Percentiles rank a stretch among this genome's conserved stretches.
Conservation (phyloP, 1,140 invertebrate species). For the Pseudomyrmex cubaensis region DNA sequence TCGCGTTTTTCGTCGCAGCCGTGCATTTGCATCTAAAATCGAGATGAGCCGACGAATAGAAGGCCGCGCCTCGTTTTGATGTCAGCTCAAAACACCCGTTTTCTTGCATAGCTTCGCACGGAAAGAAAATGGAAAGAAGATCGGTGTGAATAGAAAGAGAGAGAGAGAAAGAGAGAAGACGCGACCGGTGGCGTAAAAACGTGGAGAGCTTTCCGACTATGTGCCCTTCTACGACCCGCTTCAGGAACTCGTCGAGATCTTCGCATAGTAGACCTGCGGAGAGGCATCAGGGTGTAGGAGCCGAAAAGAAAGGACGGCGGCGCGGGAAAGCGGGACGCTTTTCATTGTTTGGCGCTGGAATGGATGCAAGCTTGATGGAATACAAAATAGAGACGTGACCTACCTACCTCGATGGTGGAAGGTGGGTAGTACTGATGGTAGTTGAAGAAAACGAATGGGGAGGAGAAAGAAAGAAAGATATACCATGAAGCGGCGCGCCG, state of each 20-base stretch:
- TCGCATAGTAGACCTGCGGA: conserved; percentile 35
- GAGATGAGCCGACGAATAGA: conserved; percentile 78
- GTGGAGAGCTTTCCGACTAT: conserved; percentile 62
- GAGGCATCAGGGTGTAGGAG: conserved; percentile 44
- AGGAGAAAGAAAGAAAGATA: conserved; percentile 31
- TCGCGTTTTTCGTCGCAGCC: conserved; percentile 63
- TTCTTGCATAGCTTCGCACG: conserved; percentile 31
- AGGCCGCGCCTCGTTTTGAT: conserved; percentile 38
- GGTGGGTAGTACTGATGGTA: conserved; percentile 39
- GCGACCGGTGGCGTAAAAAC: not conserved
- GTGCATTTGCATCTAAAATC: conserved; percentile 83
- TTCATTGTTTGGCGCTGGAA: conserved; percentile 69
- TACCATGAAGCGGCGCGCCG: not conserved
- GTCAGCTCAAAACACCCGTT: conserved; percentile 51
- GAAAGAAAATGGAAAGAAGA: conserved; percentile 1
- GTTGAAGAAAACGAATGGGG: conserved; percentile 13
- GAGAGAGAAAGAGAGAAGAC: not conserved
- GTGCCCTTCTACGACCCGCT: conserved; percentile 33
- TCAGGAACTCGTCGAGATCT: conserved; percentile 50
- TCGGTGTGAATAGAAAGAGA: not conserved
- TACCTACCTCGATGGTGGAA: conserved; percentile 57
- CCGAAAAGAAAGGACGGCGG: conserved; percentile 30
- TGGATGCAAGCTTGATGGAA: conserved; percentile 71
- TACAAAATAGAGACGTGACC: conserved; percentile 74
- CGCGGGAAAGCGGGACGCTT: conserved; percentile 21